phyloP scores from a whole-genome alignment of 2,113 vertebrate species.

The Procavia capensis region DNA sequence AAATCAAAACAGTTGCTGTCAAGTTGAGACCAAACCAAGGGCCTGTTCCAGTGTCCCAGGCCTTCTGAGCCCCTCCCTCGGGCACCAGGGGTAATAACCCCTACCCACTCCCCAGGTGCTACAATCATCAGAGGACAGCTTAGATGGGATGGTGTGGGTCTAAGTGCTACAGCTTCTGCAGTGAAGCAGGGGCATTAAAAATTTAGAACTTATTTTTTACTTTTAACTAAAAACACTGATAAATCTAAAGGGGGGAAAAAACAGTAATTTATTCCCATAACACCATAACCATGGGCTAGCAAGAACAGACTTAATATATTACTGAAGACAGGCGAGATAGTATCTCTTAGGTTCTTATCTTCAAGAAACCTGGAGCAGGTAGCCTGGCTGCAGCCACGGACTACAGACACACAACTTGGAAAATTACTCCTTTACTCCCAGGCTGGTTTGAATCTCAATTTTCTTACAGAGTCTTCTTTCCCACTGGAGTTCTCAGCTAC shows the following conservation, averaged over 20 bases:
- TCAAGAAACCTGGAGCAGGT: background rate
- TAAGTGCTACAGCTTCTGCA: background rate
- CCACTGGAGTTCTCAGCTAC: background rate
- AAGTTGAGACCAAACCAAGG: background rate
- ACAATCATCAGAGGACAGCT: background rate
- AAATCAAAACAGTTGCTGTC: too few relatives aligned
- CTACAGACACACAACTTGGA: background rate
- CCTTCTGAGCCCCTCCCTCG: background rate
- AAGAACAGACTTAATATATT: background rate
- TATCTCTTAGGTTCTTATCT: background rate
- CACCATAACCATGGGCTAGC: background rate
- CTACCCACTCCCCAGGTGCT: background rate
- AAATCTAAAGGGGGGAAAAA: background rate
- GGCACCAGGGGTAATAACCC: too few relatives aligned
- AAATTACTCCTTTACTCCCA: background rate
- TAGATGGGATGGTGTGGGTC: background rate
- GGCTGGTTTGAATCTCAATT: background rate
- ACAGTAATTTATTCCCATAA: background rate
- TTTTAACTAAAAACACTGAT: conserved; percentile 11
- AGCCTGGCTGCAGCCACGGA: background rate
- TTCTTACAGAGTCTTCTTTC: background rate
- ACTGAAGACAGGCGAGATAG: background rate
- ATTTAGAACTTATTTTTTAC: background rate
- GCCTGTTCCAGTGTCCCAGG: background rate
- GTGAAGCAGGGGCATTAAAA: background rate